phyloP scores from a whole-genome alignment of 2,888 invertebrate genomes.

The Micropterix aruncella region DNA sequence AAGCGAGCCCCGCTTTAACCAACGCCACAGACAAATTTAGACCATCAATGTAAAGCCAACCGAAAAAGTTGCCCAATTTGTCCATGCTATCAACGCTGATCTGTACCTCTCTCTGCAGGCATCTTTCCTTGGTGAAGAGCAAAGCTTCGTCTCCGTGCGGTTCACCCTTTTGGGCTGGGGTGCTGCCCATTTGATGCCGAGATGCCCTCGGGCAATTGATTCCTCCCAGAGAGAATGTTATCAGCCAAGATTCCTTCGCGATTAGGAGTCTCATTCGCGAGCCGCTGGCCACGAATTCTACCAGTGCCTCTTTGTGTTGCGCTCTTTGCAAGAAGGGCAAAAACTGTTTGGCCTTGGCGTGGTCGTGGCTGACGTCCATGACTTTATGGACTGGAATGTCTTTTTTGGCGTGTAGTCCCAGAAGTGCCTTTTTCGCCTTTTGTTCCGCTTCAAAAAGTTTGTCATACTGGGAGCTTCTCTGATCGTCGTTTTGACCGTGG shows the following conservation, averaged over 20 bases:
- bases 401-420: constrained; percentile 77
- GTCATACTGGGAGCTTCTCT: constrained; percentile 88
- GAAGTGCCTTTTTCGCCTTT: constrained; percentile 73
- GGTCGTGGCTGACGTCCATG: constrained; percentile 74
- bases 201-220: constrained; percentile 68
- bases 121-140: constrained; percentile 73
- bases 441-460: constrained; percentile 83
- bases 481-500: constrained; percentile 92
- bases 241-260: constrained; percentile 83
- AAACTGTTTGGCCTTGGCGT: constrained; percentile 79
- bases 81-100: constrained; percentile 91
- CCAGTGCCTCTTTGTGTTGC: constrained; percentile 78
- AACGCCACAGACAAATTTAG: constrained; percentile 80
- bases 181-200: constrained; percentile 52
- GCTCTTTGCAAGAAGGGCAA: constrained; percentile 87
- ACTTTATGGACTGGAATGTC: constrained; percentile 64
- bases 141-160: constrained; percentile 91
- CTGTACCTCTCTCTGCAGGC: constrained; percentile 85
- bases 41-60: constrained; percentile 85
- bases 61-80: constrained; percentile 96
- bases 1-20: constrained; percentile 84
- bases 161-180: constrained; percentile 61
- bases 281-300: constrained; percentile 95
- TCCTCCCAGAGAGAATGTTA: constrained; percentile 83
- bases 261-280: constrained; percentile 87